These are phyloP conservation scores for Conus canariensis DNA, from an alignment of 2,888 invertebrate genomes.

Conservation along the genomic window DNA sequence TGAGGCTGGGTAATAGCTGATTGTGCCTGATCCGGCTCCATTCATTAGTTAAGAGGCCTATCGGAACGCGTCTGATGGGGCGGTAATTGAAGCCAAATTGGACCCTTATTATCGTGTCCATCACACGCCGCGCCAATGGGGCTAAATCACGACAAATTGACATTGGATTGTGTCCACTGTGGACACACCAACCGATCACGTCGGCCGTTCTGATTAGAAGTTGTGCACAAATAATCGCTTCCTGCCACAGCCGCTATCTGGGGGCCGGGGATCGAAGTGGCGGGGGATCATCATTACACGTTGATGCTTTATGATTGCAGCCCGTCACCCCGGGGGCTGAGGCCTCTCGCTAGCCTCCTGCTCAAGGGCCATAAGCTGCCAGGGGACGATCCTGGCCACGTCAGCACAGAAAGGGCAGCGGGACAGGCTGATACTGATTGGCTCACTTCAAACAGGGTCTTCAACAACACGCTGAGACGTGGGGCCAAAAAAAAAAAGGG, in stretches of 20 bases:
- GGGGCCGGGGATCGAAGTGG: background rate
- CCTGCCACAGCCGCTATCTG: constrained; percentile 21
- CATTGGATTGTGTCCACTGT: constrained; percentile 47
- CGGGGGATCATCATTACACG: constrained; percentile 27
- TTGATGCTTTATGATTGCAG: constrained; percentile 18
- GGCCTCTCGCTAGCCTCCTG: background rate
- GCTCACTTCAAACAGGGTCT: background rate
- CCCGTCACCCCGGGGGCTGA: background rate
- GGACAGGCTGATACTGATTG: background rate
- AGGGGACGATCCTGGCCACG: background rate
- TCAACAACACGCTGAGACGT: background rate
- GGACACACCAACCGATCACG: constrained; percentile 32
- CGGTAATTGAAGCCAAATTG: constrained; percentile 52
- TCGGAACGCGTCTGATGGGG: constrained; percentile 49
- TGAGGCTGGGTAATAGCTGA: constrained; percentile 52
- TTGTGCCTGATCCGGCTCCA: constrained; percentile 51
- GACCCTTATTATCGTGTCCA: constrained; percentile 46
- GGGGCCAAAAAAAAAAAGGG: too few relatives aligned
- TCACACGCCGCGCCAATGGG: constrained; percentile 42
- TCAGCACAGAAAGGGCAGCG: background rate
- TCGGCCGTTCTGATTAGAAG: constrained; percentile 28
- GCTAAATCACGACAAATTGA: constrained; percentile 53
- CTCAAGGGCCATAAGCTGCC: constrained; percentile 18
- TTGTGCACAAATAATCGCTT: constrained; percentile 40
- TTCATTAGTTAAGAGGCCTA: constrained; percentile 52